Evolutionary conservation across 2,113 vertebrate species (phyloP).

Genomic region (Xiphias gladius): DNA sequence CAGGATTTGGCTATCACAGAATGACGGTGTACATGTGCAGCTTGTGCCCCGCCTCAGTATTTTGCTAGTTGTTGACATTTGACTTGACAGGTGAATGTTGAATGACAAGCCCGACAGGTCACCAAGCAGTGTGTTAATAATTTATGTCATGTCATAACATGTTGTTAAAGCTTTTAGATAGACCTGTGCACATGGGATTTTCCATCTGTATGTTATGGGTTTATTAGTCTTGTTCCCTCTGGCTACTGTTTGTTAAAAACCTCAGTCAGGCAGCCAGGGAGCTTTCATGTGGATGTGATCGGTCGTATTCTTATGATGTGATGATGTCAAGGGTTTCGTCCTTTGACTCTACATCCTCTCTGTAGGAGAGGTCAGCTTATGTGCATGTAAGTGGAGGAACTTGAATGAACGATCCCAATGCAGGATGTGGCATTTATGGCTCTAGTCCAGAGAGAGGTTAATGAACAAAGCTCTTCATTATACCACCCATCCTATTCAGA

Average conservation of each 20-base stretch:
- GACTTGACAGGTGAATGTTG: constrained; percentile 38
- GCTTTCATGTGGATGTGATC: background rate
- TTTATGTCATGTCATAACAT: constrained; percentile 56
- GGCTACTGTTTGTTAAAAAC: constrained; percentile 44
- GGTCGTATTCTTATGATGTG: background rate
- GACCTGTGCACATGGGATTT: constrained; percentile 18
- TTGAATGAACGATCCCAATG: constrained; percentile 1
- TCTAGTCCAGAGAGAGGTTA: background rate
- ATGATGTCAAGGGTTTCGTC: constrained; percentile 15
- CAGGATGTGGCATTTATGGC: constrained; percentile 14
- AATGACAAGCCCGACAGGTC: constrained; percentile 49
- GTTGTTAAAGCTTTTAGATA: constrained; percentile 24
- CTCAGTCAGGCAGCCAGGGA: background rate
- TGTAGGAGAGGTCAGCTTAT: background rate
- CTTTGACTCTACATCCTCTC: constrained; percentile 8
- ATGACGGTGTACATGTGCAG: background rate
- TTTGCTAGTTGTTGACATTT: constrained; percentile 30
- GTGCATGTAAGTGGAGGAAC: background rate
- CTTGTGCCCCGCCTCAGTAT: background rate
- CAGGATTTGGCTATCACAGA: background rate
- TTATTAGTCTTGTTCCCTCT: background rate
- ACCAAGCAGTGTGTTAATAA: constrained; percentile 46
- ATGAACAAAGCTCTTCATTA: background rate
- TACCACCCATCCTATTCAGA: background rate
- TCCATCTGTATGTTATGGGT: background rate